A percentile compares a stretch with the other conserved stretches of the same genome.
Evolutionary conservation across 2,797 vertebrate genomes (phyloP).

Genomic region (Protosalanx chinensis): DNA sequence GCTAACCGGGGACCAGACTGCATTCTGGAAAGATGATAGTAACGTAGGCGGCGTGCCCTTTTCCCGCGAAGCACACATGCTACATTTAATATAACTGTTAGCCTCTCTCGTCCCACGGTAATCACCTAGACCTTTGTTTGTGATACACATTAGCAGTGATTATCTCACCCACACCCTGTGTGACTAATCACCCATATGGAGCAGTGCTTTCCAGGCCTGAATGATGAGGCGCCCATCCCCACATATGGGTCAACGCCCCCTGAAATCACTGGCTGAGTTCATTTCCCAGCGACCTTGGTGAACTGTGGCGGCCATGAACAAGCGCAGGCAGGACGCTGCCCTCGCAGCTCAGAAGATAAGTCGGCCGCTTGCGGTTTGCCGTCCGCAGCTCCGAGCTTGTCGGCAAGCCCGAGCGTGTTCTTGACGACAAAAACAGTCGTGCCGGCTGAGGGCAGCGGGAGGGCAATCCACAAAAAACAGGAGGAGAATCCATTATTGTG

Average conservation of each 20-base stretch:
- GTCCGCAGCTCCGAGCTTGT: constrained; percentile 42
- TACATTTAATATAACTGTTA: constrained; percentile 10
- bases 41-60: no score
- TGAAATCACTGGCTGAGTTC: constrained; percentile 59
- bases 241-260: constrained; percentile 67
- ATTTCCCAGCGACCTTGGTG: constrained; percentile 40
- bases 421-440: constrained; percentile 55
- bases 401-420: constrained; percentile 50
- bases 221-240: constrained; percentile 57
- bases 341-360: constrained; percentile 46
- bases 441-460: constrained; percentile 58
- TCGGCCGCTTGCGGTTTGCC: constrained; percentile 42
- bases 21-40: constrained; percentile 21
- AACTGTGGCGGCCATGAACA: constrained; percentile 51
- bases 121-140: constrained; percentile 15
- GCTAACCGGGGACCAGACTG: constrained; percentile 46
- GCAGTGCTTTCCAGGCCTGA: constrained; percentile 49
- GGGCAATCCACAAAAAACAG: constrained; percentile 47
- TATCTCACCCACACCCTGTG: constrained; percentile 26
- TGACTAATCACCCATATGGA: constrained; percentile 70
- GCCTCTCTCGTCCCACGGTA: not conserved
- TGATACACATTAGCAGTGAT: constrained; percentile 28
- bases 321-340: constrained; percentile 52
- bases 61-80: constrained; percentile 22
- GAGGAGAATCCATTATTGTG: constrained; percentile 47